A percentile compares a stretch with the other conserved stretches of the same genome.
Conservation (phyloP, 1,140 invertebrate species). For the Trichonephila clavipes region DNA sequence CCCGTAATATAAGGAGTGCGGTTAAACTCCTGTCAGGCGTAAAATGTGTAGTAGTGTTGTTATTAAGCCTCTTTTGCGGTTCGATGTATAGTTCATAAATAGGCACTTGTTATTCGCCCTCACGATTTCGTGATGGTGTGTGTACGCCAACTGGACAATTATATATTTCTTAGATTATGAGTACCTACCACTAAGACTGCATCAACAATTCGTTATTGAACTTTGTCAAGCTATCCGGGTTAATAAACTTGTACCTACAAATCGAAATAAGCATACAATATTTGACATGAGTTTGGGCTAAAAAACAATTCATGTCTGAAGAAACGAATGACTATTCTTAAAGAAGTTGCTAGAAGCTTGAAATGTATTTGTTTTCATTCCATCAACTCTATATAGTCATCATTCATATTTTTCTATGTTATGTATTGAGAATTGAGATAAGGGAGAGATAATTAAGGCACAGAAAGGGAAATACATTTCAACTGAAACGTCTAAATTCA, state of each 20-base stretch:
- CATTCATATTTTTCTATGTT: too few species aligned
- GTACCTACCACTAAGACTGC: constrained; percentile 17
- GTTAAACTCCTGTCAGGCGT: constrained; percentile 37
- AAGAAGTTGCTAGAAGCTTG: too few species aligned
- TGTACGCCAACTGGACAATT: constrained; percentile 50
- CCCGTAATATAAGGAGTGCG: constrained; percentile 8
- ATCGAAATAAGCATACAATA: not conserved
- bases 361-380: too few species aligned
- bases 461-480: too few species aligned
- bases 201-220: constrained; percentile 38
- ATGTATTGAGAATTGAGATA: too few species aligned
- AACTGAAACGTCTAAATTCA: too few species aligned
- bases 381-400: too few species aligned
- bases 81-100: constrained; percentile 45
- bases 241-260: constrained; percentile 28
- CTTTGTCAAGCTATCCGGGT: constrained; percentile 57
- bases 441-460: too few species aligned
- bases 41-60: constrained; percentile 71
- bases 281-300: too few species aligned
- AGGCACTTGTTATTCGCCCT: constrained; percentile 23
- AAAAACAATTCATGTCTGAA: too few species aligned
- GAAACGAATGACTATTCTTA: too few species aligned
- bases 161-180: constrained; percentile 26
- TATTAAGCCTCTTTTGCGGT: constrained; percentile 31
- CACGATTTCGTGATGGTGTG: constrained; percentile 63